Evolutionary conservation across 2,797 vertebrate genomes (phyloP).

Genomic region (Hypotaenidia okinawae): DNA sequence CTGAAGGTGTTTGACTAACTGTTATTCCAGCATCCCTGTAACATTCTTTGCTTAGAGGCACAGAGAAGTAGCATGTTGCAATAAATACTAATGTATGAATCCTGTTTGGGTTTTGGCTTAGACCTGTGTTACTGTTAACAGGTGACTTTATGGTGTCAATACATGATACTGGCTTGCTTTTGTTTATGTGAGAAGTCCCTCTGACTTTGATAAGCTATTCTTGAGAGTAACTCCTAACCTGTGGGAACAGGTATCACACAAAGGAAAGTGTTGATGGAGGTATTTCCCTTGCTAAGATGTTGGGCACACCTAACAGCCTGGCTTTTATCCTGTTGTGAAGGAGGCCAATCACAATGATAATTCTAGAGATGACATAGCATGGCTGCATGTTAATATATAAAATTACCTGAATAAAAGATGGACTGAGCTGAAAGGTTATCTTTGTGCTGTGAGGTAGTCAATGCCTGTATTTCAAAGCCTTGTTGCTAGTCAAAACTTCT

Average conservation of each 20-base stretch:
- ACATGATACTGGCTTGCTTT: background rate
- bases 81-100: background rate
- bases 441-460: background rate
- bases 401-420: background rate
- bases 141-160: background rate
- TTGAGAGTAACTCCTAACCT: background rate
- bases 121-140: background rate
- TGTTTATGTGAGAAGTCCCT: background rate
- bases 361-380: background rate
- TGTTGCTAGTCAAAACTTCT: background rate
- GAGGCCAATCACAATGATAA: background rate
- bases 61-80: background rate
- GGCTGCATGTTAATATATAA: background rate
- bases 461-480: slow-evolving; percentile 26
- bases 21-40: background rate
- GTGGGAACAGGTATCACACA: background rate
- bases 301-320: background rate
- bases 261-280: background rate
- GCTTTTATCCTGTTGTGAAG: slow-evolving; percentile 6
- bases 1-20: background rate
- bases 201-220: background rate
- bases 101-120: background rate
- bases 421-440: background rate
- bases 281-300: background rate
- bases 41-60: background rate